Conservation (phyloP, 2,113 vertebrate genomes). For the Corydoras maculifer region DNA sequence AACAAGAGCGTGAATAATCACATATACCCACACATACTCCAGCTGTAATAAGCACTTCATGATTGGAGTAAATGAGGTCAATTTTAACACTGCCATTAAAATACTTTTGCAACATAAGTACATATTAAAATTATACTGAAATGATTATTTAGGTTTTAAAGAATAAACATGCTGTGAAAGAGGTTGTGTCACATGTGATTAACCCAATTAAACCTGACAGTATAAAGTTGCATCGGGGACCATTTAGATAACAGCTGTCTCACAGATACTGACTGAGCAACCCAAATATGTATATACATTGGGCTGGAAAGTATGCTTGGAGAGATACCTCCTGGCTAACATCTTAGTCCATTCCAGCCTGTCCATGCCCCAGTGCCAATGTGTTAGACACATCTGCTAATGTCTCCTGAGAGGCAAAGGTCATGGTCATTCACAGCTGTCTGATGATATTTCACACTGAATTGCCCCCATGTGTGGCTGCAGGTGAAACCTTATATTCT, state of each 20-base stretch:
- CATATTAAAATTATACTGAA: neutral
- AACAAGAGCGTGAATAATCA: constrained; percentile 29
- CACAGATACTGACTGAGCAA: constrained; percentile 1
- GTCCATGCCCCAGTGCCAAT: constrained; percentile 22
- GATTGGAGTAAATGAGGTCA: neutral
- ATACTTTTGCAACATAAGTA: neutral
- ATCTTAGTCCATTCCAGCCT: constrained; percentile 34
- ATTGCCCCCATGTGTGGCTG: neutral
- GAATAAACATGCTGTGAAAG: constrained; percentile 1
- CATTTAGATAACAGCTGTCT: constrained; percentile 27
- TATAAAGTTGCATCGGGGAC: constrained; percentile 2
- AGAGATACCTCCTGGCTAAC: constrained; percentile 20
- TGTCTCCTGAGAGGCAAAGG: constrained; percentile 28
- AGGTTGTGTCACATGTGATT: neutral
- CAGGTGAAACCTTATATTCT: neutral
- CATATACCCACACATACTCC: neutral
- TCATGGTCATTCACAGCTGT: constrained; percentile 34
- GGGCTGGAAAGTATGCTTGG: constrained; percentile 1
- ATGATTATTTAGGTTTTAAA: neutral
- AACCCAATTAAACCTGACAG: constrained; percentile 22
- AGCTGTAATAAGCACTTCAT: neutral
- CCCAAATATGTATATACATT: constrained; percentile 4
- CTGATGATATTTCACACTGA: constrained; percentile 37
- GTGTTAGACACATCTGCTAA: constrained; percentile 34
- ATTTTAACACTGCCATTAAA: neutral